Evolutionary conservation across 2,797 vertebrate genomes (phyloP), one percentile per base, ranked within the genome.

Genomic region (Arrhamphus sclerolepis): DNA sequence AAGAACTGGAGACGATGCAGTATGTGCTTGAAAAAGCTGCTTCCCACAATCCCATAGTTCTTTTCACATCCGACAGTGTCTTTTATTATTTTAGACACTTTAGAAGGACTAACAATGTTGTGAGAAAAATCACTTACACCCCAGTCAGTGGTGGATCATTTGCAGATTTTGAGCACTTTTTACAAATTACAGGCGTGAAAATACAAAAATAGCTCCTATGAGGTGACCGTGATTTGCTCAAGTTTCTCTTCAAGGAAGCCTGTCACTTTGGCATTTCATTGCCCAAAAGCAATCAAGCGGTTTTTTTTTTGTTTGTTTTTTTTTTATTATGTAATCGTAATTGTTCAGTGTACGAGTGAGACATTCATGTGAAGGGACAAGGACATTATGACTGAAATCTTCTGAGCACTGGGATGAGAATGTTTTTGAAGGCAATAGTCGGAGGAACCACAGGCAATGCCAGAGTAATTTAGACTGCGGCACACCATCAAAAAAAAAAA

Each of bases 251-350:
- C 6, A 50, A 48, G 47, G 9, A 43, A 67, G 55, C 56, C 38
- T 72, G 46, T 75, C 62, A 66, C 59, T 73, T 38, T 16, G 42
- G 17, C 5, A 55, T 65, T 70, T 53, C 34, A 19, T 41, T 31
- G 40, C 9, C 47, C 56, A 50, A 55, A 60, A 52, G 46, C 41
- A 20, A 49, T 44, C 19, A 56, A 49, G 40, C 22, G 0, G 46
- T 66, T 57, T 18, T 39, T 10, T 47, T 47, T 24, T 61, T 61
- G 42, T 18, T n/a, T n/a, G n/a, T n/a, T n/a, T n/a, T n/a, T 26
- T 26, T 26, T 21, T 46, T 52, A 26, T 59, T 62, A 46, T 20
- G 6, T 53, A 61, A 68, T 14, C 41, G 20, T 57, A 62, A 51
- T 46, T 57, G 60, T 41, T 42, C 20, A 62, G 44, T 1, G 49